Base-by-base conservation (phyloP, 2,113 vertebrate genomes). In the Meleagris gallopavo region DNA sequence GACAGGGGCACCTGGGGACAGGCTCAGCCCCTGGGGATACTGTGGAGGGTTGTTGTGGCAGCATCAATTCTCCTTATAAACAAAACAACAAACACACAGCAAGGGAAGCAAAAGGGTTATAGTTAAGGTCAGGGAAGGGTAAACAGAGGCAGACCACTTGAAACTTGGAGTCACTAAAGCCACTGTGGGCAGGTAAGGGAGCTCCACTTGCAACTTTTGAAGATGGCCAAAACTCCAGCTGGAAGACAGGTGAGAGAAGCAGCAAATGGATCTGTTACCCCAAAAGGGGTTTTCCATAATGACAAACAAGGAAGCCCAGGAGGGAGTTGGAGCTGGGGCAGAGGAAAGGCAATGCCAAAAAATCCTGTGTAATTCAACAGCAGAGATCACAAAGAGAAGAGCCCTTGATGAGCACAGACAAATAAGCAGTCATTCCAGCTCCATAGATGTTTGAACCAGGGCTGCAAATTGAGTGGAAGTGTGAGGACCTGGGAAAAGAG, bases 341-440 rank as follows among this genome's bases (percentile, higher is more conserved):
- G 69, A 89, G 45, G 69, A 96, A 11, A 92, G 80, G 92, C 83
- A 78, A 86, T 75, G 86, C 80, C 46, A 0, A 65, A 90, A 81
- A 90, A 69, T 22, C 86, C 25, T 22, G 40, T 3, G 3, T 95
- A 90, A 96, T 66, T 95, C 83, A 88, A 77, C 65, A 90, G 27
- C 32, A 43, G 76, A 94, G 88, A 96, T 90, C 58, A 93, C 88
- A 96, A 77, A 77, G 73, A 71, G 73, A 71, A 15, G 43, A 93
- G 48, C n/a, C 43, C 52, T 93, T 60, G 73, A 90, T 86, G 69
- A 57, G 66, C 36, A 36, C 34, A 13, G 8, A 11, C 34, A 90
- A 64, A 66, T 86, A 94, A 95, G 94, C 70, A 95, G 80, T 38
- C 72, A 74, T 88, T 92, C 77, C 77, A 92, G 86, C 62, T 71